phyloP scores from a whole-genome alignment of 2,113 vertebrate species.

The Artemisiospiza belli region DNA sequence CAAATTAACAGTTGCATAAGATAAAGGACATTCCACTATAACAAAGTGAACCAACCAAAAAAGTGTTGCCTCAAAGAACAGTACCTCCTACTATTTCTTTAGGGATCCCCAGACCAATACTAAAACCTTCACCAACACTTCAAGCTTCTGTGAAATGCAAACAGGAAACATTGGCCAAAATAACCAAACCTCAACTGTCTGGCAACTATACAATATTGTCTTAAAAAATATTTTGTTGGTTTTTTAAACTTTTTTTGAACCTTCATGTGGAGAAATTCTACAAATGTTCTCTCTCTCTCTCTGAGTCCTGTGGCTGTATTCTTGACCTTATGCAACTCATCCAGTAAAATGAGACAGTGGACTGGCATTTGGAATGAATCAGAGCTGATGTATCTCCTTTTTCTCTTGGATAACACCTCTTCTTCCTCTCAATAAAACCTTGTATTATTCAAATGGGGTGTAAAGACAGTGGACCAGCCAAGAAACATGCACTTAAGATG shows the following conservation, averaged over 20 bases:
- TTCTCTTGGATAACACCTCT: background rate
- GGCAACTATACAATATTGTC: background rate
- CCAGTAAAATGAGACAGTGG: background rate
- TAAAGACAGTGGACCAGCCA: background rate
- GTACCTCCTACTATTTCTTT: rapidly evolving
- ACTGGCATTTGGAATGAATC: constrained; percentile 5
- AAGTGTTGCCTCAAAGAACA: background rate
- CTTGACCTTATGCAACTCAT: constrained; percentile 13
- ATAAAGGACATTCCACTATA: background rate
- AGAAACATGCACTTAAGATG: background rate
- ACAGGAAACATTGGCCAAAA: background rate
- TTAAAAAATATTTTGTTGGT: background rate
- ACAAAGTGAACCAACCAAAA: background rate
- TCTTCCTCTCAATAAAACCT: background rate
- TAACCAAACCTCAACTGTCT: background rate
- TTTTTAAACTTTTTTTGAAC: background rate
- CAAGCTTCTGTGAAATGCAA: background rate
- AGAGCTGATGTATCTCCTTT: background rate
- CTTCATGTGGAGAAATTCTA: background rate
- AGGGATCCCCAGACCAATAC: background rate
- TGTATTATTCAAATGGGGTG: constrained; percentile 16
- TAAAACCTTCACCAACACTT: background rate
- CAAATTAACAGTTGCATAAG: background rate
- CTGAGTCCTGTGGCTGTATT: background rate
- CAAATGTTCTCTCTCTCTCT: background rate